Evolutionary conservation across 2,797 vertebrate genomes (phyloP), one percentile per base, ranked within the genome.

Genomic region (Mycteria americana): DNA sequence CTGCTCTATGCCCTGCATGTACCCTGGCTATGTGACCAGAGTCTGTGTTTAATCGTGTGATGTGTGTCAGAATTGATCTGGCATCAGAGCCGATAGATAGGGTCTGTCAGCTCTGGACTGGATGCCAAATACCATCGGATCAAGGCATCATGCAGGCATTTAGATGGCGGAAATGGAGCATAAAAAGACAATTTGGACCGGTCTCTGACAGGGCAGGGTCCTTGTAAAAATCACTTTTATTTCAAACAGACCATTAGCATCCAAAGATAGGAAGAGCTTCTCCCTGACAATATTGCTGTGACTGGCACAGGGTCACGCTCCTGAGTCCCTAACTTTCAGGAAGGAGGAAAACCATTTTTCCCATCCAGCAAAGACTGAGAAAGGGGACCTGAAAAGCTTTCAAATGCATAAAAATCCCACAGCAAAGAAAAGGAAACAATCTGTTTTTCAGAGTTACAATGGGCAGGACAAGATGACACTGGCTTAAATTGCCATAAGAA

Each of bases 1-100:
- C 51, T n/a, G 25, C 43, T 68, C 22, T 7, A 1, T 13, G 28
- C 37, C 39, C 39, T 2, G 16, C 0, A 0, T 3, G 10, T 30
- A 5, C 16, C 31, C 64, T 21, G 27, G 18, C 27, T 63, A 1
- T 14, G n/a, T 65, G 50, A 73, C 37, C 46, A 54, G n/a, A 54
- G 8, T 4, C 35, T 37, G 23, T 1, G 2, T 56, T 73, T 35
- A 54, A 46, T 9, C 5, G 2, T 15, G 28, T 53, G 39, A 68
- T 16, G 23, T 7, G 2, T 28, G 60, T 68, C 74, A 56, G 70
- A 78, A 87, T 9, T 60, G 70, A 56, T 53, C 57, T 48, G 53
- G 68, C 30, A 83, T 59, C 12, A 69, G 50, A 75, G 30, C 15
- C 10, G n/a, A 17, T 1, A 21, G 65, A 72, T 19, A 68, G 65